phyloP scores from a whole-genome alignment of 2,113 vertebrate species.

The Nanorana parkeri region DNA sequence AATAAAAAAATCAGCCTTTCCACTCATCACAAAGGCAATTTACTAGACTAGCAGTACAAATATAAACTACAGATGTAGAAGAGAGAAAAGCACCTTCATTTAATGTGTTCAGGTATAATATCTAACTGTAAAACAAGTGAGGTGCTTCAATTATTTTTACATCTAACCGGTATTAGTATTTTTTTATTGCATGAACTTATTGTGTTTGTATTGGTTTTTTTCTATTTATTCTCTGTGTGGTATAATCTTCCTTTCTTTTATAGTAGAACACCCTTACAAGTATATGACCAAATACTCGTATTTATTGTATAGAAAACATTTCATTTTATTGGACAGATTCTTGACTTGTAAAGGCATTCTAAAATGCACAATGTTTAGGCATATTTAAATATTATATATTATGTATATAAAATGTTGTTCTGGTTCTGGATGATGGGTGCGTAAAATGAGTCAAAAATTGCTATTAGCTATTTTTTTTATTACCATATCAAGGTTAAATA shows the following conservation, averaged over 20 bases:
- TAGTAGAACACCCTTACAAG: conserved; percentile 15
- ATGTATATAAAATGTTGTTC: no score
- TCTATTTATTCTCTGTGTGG: not conserved
- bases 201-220: conserved; percentile 9
- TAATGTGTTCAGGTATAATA: conserved; percentile 42
- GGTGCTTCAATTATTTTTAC: conserved; percentile 39
- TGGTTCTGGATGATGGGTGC: no score
- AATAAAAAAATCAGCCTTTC: conserved; percentile 22
- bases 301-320: not conserved
- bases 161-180: conserved; percentile 26
- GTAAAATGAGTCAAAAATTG: no score
- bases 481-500: no score
- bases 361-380: no score
- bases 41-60: conserved; percentile 40
- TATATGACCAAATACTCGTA: not conserved
- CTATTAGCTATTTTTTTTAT: no score
- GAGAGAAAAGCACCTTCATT: conserved; percentile 22
- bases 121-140: conserved; percentile 32
- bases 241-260: not conserved
- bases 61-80: conserved; percentile 37
- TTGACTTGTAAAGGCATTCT: no score
- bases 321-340: not conserved
- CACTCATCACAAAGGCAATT: conserved; percentile 46
- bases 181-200: conserved; percentile 28
- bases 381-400: no score